These are phyloP conservation scores for Mercenaria mercenaria DNA, from an alignment of 1,140 invertebrate species.

Conservation along the genomic window DNA sequence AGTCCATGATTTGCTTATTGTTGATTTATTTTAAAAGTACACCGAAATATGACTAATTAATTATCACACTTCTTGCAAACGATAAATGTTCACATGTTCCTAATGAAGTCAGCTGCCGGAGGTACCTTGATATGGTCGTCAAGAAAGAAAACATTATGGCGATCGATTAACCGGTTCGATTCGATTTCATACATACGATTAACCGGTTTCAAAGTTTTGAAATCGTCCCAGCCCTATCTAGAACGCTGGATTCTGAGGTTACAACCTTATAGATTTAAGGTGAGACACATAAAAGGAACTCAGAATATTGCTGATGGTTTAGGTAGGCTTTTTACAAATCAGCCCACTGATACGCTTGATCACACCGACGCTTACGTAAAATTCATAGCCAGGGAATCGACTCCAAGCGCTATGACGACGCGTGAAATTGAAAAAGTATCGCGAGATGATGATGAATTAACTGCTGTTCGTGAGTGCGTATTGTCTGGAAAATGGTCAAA, in stretches of 20 bases:
- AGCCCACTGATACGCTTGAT: neutral
- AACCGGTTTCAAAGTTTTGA: too few species aligned
- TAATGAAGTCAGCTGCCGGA: too few species aligned
- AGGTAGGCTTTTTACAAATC: neutral
- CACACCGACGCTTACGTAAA: neutral
- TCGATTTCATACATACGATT: too few species aligned
- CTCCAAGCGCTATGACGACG: constrained; percentile 49
- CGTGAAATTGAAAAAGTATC: constrained; percentile 56
- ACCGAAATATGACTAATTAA: too few species aligned
- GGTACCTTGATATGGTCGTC: too few species aligned
- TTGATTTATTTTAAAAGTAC: too few species aligned
- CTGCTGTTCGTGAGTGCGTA: constrained; percentile 27
- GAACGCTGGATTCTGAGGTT: constrained; percentile 67
- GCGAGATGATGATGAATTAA: constrained; percentile 37
- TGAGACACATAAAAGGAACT: constrained; percentile 22
- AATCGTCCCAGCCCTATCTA: too few species aligned
- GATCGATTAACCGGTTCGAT: too few species aligned
- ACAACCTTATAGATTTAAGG: constrained; percentile 38
- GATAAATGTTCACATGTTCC: too few species aligned
- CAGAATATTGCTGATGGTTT: constrained; percentile 45
- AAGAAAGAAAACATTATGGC: too few species aligned
- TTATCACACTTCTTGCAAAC: too few species aligned
- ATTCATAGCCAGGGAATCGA: neutral
- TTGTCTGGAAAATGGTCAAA: neutral
- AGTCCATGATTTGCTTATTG: too few species aligned